These are phyloP conservation scores for Sycobia sp. DNA, from an alignment of 1,140 invertebrate genomes.

Conservation along the genomic window DNA sequence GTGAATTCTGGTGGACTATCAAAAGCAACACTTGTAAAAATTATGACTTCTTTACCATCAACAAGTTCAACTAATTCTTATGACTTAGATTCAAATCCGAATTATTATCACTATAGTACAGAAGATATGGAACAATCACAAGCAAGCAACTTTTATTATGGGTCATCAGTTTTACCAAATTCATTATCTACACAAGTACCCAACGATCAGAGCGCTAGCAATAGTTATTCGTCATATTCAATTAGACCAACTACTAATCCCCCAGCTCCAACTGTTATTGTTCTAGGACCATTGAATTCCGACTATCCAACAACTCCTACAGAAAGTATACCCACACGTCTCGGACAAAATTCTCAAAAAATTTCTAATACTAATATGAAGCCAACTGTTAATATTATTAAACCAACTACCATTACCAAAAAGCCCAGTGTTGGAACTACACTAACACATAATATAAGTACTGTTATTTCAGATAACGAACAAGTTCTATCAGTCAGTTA, in stretches of 20 bases:
- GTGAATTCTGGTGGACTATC: constrained; percentile 28
- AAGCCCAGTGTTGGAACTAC: constrained; percentile 52
- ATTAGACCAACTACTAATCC: constrained; percentile 55
- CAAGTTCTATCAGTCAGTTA: constrained; percentile 56
- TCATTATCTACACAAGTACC: constrained; percentile 34
- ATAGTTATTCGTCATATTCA: constrained; percentile 42
- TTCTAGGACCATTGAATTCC: constrained; percentile 65
- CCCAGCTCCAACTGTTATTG: constrained; percentile 75
- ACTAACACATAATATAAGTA: constrained; percentile 59
- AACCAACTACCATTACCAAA: constrained; percentile 44
- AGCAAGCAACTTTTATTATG: constrained; percentile 27
- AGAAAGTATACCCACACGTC: constrained; percentile 49
- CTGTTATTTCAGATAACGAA: constrained; percentile 53
- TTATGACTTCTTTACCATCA: constrained; percentile 37
- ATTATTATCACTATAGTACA: constrained; percentile 54
- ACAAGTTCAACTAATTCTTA: constrained; percentile 32
- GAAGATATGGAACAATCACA: constrained; percentile 39
- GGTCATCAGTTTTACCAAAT: constrained; percentile 13
- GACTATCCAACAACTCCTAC: constrained; percentile 58
- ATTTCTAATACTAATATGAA: constrained; percentile 3
- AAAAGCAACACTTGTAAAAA: constrained; percentile 37
- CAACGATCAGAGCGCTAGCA: constrained; percentile 30
- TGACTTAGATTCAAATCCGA: too few relatives aligned
- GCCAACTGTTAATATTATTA: constrained; percentile 42
- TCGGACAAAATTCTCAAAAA: constrained; percentile 31